phyloP scores from a whole-genome alignment of 2,888 invertebrate species.

The Latrodectus hesperus region DNA sequence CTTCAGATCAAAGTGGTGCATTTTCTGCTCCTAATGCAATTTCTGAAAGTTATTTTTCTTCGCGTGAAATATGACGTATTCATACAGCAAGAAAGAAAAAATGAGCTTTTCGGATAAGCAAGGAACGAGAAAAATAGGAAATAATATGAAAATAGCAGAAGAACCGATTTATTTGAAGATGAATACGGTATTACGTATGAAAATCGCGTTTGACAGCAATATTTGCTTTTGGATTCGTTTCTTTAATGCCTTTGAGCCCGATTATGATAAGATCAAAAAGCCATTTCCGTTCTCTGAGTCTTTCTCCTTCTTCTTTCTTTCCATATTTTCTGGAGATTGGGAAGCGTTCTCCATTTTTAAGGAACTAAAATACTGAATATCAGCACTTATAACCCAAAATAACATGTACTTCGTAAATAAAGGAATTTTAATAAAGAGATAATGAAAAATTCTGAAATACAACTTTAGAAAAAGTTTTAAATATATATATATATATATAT shows the following conservation, averaged over 20 bases:
- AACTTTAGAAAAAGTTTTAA: background rate
- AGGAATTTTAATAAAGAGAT: too few relatives aligned
- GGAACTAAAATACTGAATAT: too few relatives aligned
- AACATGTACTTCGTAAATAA: too few relatives aligned
- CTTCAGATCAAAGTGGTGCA: background rate
- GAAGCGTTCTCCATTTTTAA: background rate
- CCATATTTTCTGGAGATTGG: background rate
- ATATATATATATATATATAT: slow-evolving; percentile 1
- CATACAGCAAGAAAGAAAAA: slow-evolving; percentile 4
- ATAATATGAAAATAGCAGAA: slow-evolving; percentile 27
- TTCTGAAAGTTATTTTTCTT: slow-evolving; percentile 32
- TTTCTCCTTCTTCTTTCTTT: slow-evolving; percentile 12
- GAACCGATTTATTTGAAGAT: slow-evolving; percentile 54
- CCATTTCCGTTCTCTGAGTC: slow-evolving; percentile 60
- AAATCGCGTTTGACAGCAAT: slow-evolving; percentile 58
- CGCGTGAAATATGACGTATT: slow-evolving; percentile 21
- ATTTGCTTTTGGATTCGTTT: slow-evolving; percentile 54
- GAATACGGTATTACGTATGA: slow-evolving; percentile 62
- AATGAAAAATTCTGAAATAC: background rate
- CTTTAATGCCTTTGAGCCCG: slow-evolving; percentile 65
- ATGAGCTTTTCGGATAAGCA: slow-evolving; percentile 13
- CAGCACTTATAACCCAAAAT: too few relatives aligned
- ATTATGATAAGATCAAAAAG: slow-evolving; percentile 65
- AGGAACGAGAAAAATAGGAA: slow-evolving; percentile 13
- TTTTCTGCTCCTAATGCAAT: slow-evolving; percentile 5